These are phyloP conservation scores for Rhinogobio ventralis DNA, from an alignment of 2,797 vertebrate species.

Conservation along the genomic window DNA sequence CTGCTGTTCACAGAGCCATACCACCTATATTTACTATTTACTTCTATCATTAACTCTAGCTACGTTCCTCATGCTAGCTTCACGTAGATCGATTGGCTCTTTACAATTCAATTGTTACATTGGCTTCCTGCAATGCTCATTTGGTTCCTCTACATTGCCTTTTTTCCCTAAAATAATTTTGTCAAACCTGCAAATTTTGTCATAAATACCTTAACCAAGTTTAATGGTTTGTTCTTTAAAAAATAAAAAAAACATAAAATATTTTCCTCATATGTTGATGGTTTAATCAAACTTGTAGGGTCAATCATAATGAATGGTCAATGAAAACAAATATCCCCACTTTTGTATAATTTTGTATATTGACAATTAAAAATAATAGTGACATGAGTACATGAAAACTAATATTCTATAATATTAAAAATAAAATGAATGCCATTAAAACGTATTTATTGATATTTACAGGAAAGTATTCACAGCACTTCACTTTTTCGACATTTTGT, in stretches of 20 bases:
- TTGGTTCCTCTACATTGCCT: neutral
- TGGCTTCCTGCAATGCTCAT: too few relatives aligned
- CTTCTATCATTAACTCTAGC: too few relatives aligned
- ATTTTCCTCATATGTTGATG: neutral
- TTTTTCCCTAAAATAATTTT: neutral
- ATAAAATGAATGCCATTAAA: neutral
- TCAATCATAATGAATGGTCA: too few relatives aligned
- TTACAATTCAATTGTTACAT: too few relatives aligned
- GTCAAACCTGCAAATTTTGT: neutral
- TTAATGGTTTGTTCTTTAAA: neutral
- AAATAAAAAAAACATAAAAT: neutral
- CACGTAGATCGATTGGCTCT: too few relatives aligned
- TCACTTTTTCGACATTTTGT: too few relatives aligned
- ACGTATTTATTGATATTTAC: neutral
- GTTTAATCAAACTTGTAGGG: neutral
- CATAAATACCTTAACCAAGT: neutral
- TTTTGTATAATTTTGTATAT: neutral
- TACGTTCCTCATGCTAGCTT: too few relatives aligned
- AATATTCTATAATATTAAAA: neutral
- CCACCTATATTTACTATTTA: too few relatives aligned
- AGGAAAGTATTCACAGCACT: too few relatives aligned
- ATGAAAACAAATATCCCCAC: neutral
- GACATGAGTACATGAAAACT: neutral
- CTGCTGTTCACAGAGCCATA: too few relatives aligned
- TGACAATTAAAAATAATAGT: neutral